Evolutionary conservation across 2,888 invertebrate species (phyloP).

Genomic region (Caenorhabditis macrosperma): DNA sequence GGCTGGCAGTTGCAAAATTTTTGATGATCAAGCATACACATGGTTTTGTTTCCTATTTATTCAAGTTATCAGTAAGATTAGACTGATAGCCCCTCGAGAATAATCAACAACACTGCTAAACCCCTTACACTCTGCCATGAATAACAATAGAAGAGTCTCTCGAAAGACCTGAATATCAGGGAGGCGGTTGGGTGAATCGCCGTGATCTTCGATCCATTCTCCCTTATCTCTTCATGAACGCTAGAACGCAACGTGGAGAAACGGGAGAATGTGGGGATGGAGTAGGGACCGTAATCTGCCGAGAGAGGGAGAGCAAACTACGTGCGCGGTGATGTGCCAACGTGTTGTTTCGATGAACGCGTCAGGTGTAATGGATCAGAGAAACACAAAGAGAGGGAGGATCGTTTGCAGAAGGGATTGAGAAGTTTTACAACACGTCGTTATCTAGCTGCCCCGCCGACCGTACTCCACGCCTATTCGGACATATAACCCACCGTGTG

Average conservation of each 20-base stretch:
- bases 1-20: slow-evolving; percentile 28
- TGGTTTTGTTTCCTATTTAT: slow-evolving; percentile 29
- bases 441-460: not conserved
- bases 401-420: slow-evolving; percentile 10
- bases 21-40: slow-evolving; percentile 36
- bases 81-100: slow-evolving; percentile 19
- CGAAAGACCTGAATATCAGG: slow-evolving; percentile 38
- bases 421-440: slow-evolving; percentile 1
- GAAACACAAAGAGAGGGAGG: not conserved
- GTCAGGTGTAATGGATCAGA: slow-evolving; percentile 1
- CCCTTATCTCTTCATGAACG: slow-evolving; percentile 27
- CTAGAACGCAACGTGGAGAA: slow-evolving; percentile 21
- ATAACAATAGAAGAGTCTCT: slow-evolving; percentile 25
- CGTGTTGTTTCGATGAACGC: slow-evolving; percentile 18
- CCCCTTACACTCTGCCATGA: slow-evolving; percentile 21
- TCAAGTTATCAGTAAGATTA: slow-evolving; percentile 49
- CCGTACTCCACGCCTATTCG: no score
- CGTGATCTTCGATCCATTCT: slow-evolving; percentile 25
- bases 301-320: slow-evolving; percentile 9
- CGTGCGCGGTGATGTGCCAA: not conserved
- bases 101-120: slow-evolving; percentile 30
- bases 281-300: not conserved
- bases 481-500: no score
- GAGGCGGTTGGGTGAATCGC: not conserved
- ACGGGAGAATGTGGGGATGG: not conserved